Percentiles rank a stretch among this genome's conserved stretches.
These are phyloP conservation scores for Sebastes matsubarae DNA, from an alignment of 2,797 vertebrate species.

Conservation along the genomic window DNA sequence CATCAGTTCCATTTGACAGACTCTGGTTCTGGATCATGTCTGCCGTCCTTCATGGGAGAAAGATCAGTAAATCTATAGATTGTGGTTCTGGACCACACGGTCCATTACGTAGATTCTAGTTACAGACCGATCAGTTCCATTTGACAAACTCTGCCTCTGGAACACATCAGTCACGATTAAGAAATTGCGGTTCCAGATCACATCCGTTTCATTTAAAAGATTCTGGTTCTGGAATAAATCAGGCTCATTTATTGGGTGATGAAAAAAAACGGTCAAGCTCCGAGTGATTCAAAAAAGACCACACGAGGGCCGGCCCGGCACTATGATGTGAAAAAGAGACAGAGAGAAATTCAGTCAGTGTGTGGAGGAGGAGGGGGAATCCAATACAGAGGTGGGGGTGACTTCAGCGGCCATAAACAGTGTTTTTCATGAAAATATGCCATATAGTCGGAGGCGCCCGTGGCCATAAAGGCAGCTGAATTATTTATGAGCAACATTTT, in stretches of 20 bases:
- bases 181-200: not conserved
- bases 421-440: constrained; percentile 52
- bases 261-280: constrained; percentile 38
- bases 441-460: constrained; percentile 38
- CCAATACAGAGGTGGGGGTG: constrained; percentile 23
- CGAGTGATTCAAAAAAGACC: constrained; percentile 16
- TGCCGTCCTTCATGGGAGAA: not conserved
- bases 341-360: not conserved
- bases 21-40: not conserved
- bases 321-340: not conserved
- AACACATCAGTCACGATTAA: constrained; percentile 2
- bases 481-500: constrained; percentile 81
- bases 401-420: constrained; percentile 47
- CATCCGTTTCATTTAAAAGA: constrained; percentile 2
- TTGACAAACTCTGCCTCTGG: not conserved
- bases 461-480: constrained; percentile 65
- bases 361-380: not conserved
- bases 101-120: not conserved
- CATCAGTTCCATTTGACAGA: not conserved
- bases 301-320: not conserved
- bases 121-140: not conserved
- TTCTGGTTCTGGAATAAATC: constrained; percentile 30
- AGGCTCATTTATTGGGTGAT: constrained; percentile 31
- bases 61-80: not conserved
- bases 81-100: not conserved